Evolutionary conservation across 30 jellyfish, hydroid and myxozoan genomes (phyloP), one percentile per base, ranked within the genome.

Genomic region (Cassiopea xamachana): DNA sequence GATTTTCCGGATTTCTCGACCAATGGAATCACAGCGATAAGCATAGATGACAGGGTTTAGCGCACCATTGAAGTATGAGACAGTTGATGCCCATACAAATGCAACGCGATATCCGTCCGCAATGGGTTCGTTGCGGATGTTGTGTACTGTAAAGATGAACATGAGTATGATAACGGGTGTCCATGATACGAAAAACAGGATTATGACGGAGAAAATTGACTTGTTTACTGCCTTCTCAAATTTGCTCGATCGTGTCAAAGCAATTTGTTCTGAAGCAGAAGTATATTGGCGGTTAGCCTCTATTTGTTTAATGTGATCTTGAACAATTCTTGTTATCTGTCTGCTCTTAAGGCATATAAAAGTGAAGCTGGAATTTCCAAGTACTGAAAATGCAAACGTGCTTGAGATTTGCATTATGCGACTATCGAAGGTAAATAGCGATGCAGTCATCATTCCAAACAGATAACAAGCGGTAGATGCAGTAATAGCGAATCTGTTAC

Each of bases 31-130:
- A 49, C 89, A 90, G 9, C 97, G 92, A 48, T 50, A 77, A 1
- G 93, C 78, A 82, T 90, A 90, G 55, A 90, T 46, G 10, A 90
- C 19, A 1, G 97, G 97, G 59, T 90, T 90, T 46, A 90, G 15
- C 2, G 97, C 97, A 1, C 97, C 97, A 79, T 90, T 90, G 13
- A 90, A 5, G 48, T 73, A 90, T 1, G 92, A 77, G 19, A 90
- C 18, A 1, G 46, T 0, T 2, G 95, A 78, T 45, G 61, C 48
- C 97, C 97, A 90, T 1, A 39, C 59, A 69, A 90, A 90, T 1
- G 89, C 97, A 7, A 17, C 15, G 75, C 86, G 89, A 44, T 81
- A 74, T 43, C 44, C 69, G 16, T 92, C 80, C 18, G 74, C 48
- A 1, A 90, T 10, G 2, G 75, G 85, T 69, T 46, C 46, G 1